phyloP scores from a whole-genome alignment of 2,113 vertebrate genomes.

The Apteryx owenii region DNA sequence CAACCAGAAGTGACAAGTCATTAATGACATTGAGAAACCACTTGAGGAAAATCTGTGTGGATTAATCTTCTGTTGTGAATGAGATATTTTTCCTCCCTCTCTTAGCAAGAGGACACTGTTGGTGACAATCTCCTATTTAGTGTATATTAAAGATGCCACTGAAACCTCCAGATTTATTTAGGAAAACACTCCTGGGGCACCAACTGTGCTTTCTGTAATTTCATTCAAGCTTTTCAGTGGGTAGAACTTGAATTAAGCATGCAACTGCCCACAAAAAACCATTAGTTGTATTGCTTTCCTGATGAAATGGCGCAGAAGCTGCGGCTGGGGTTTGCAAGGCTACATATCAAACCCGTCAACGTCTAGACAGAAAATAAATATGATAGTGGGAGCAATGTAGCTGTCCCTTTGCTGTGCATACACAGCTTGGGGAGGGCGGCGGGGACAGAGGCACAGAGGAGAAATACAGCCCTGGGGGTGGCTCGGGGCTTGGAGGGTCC shows the following conservation, averaged over 20 bases:
- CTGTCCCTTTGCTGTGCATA: neutral
- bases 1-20: neutral
- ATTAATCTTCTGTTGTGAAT: constrained; percentile 14
- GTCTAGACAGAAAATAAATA: constrained; percentile 49
- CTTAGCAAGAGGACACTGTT: neutral
- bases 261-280: constrained; percentile 2
- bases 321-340: neutral
- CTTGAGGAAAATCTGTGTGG: constrained; percentile 30
- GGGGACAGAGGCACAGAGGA: neutral
- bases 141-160: constrained; percentile 39
- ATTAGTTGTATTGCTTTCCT: neutral
- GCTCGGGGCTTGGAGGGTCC: neutral
- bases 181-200: constrained; percentile 25
- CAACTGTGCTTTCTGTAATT: neutral
- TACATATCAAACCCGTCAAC: neutral
- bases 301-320: constrained; percentile 2
- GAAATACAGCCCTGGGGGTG: neutral
- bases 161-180: constrained; percentile 52
- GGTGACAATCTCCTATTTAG: constrained; percentile 26
- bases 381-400: neutral
- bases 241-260: constrained; percentile 15
- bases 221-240: constrained; percentile 27
- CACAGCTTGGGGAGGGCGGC: neutral
- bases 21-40: constrained; percentile 30
- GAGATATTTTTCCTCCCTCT: neutral